Conservation (phyloP, 2,113 vertebrate genomes). For the Egretta garzetta region DNA sequence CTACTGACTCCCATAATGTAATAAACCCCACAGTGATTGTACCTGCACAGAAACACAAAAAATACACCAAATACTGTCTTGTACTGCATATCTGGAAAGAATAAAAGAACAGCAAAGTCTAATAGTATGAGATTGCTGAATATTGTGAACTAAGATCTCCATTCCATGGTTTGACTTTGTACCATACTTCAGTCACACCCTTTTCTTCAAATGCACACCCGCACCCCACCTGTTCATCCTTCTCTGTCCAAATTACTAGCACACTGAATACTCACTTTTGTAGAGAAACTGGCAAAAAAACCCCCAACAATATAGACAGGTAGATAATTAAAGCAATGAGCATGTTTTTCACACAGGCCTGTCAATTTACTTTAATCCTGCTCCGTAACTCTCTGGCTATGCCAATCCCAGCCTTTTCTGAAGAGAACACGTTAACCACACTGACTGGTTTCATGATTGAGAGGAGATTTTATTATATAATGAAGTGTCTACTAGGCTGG, state of each 20-base stretch:
- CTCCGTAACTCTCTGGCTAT: not conserved
- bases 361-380: not conserved
- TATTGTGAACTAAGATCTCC: not conserved
- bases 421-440: not conserved
- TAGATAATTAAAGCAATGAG: not conserved
- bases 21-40: not conserved
- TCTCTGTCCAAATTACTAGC: not conserved
- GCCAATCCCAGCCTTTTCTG: not conserved
- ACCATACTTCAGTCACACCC: not conserved
- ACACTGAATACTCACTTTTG: not conserved
- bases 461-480: not conserved
- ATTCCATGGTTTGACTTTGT: not conserved
- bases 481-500: not conserved
- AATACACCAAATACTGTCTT: not conserved
- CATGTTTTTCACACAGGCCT: not conserved
- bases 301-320: no score
- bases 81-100: not conserved
- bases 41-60: not conserved
- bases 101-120: not conserved
- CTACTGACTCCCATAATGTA: not conserved
- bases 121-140: not conserved
- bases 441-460: not conserved
- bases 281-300: not conserved
- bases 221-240: not conserved
- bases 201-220: not conserved